phyloP scores from a whole-genome alignment of 2,113 vertebrate species.

The Mus pahari region DNA sequence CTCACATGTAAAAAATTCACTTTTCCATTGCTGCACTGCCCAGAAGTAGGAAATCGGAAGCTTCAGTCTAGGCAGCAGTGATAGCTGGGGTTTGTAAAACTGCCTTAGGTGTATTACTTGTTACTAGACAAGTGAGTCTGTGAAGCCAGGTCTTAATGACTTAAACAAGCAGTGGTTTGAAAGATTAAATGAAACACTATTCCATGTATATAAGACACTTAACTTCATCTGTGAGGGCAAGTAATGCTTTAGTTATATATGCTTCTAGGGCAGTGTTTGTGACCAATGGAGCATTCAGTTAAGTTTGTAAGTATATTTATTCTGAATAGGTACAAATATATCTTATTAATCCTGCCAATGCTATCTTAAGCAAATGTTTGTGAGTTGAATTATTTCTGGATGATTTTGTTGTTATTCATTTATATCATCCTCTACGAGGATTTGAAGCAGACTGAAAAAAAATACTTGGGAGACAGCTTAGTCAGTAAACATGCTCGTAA shows the following conservation, averaged over 20 bases:
- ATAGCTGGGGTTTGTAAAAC: conserved; percentile 46
- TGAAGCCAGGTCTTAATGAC: not conserved
- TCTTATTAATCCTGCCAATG: not conserved
- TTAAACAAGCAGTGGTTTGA: not conserved
- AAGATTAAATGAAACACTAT: conserved; percentile 27
- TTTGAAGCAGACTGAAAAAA: conserved; percentile 62
- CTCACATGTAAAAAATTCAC: conserved; percentile 59
- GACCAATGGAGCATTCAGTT: conserved; percentile 12
- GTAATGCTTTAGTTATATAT: conserved; percentile 46
- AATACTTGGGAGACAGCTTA: not conserved
- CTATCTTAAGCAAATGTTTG: conserved; percentile 24
- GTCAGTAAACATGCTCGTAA: not conserved
- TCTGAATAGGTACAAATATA: not conserved
- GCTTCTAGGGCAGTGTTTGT: conserved; percentile 3
- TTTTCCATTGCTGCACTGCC: conserved; percentile 36
- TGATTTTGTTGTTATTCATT: conserved; percentile 44
- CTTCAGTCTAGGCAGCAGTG: conserved; percentile 48
- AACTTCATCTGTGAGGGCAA: not conserved
- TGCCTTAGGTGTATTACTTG: not conserved
- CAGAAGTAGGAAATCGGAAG: conserved; percentile 59
- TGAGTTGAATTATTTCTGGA: conserved; percentile 16
- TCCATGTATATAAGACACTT: not conserved
- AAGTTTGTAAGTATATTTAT: not conserved
- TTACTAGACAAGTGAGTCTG: conserved; percentile 6
- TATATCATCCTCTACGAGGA: conserved; percentile 24